phyloP scores from a whole-genome alignment of 2,113 vertebrate genomes.

The Melanerpes aurifrons region DNA sequence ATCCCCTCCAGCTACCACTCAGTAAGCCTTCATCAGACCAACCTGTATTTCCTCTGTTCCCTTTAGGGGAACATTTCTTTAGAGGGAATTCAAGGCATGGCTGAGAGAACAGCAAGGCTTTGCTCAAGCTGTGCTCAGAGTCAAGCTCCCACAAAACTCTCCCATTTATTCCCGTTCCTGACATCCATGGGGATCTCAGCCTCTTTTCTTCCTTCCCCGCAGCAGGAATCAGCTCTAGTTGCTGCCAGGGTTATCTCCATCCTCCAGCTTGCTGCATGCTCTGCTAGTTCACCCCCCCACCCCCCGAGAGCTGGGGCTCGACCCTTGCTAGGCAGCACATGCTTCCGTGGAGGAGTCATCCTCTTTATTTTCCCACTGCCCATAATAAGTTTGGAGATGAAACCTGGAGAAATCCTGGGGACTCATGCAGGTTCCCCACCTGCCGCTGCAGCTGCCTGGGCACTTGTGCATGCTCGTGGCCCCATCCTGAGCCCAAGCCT shows the following conservation, averaged over 20 bases:
- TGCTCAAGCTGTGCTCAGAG: not conserved
- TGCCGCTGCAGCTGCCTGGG: not conserved
- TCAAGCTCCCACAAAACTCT: not conserved
- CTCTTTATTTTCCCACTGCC: not conserved
- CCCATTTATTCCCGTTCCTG: not conserved
- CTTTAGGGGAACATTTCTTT: not conserved
- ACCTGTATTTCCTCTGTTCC: not conserved
- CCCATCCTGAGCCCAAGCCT: not conserved
- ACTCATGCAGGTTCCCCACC: not conserved
- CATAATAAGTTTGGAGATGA: not conserved
- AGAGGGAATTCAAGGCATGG: not conserved
- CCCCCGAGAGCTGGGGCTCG: not conserved
- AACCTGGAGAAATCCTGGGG: not conserved
- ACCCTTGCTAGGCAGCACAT: not conserved
- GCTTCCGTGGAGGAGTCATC: not conserved
- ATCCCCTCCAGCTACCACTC: fast-evolving
- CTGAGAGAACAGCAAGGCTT: not conserved
- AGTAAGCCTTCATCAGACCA: not conserved
- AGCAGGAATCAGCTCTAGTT: not conserved
- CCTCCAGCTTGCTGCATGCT: constrained; percentile 51
- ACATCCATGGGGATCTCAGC: not conserved
- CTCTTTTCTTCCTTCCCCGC: not conserved
- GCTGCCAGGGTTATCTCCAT: constrained; percentile 46
- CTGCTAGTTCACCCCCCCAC: not conserved
- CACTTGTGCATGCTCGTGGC: fast-evolving